Conservation (phyloP, 2,888 invertebrate genomes). For the Congeria kusceri region DNA sequence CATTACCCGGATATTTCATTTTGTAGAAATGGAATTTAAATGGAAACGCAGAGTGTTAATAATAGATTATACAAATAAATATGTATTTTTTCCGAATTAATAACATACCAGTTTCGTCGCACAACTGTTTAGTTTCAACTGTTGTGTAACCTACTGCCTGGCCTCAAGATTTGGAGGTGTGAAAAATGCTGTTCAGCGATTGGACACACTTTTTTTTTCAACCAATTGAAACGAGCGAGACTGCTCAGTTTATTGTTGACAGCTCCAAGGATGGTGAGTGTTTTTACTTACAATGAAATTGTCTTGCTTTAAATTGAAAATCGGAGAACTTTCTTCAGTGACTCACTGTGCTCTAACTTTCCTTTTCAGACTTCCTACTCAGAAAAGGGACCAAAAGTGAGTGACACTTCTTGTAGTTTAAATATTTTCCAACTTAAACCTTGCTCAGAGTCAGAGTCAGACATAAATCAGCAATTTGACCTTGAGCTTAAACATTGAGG, state of each 20-base stretch:
- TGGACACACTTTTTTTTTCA: neutral
- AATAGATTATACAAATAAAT: too few relatives aligned
- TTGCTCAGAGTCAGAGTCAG: too few relatives aligned
- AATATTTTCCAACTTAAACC: neutral
- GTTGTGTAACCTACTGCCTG: neutral
- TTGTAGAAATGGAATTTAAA: too few relatives aligned
- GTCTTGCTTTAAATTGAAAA: neutral
- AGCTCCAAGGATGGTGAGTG: too few relatives aligned
- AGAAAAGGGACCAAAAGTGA: conserved; percentile 61
- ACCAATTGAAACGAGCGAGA: neutral
- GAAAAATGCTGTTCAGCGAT: neutral
- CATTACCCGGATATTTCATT: too few relatives aligned
- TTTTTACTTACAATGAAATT: too few relatives aligned
- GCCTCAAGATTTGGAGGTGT: conserved; percentile 1
- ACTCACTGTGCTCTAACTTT: conserved; percentile 28
- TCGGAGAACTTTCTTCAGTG: too few relatives aligned
- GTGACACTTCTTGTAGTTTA: conserved; percentile 41
- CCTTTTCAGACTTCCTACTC: conserved; percentile 62
- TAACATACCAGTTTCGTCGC: too few relatives aligned
- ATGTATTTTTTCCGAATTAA: too few relatives aligned
- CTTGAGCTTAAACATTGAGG: too few relatives aligned
- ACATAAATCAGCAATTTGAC: too few relatives aligned
- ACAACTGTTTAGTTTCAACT: neutral
- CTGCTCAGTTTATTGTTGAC: neutral
- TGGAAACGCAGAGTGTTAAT: too few relatives aligned